Evolutionary conservation across 2,888 invertebrate genomes (phyloP).

Genomic region (Psococerastis gibbosa): DNA sequence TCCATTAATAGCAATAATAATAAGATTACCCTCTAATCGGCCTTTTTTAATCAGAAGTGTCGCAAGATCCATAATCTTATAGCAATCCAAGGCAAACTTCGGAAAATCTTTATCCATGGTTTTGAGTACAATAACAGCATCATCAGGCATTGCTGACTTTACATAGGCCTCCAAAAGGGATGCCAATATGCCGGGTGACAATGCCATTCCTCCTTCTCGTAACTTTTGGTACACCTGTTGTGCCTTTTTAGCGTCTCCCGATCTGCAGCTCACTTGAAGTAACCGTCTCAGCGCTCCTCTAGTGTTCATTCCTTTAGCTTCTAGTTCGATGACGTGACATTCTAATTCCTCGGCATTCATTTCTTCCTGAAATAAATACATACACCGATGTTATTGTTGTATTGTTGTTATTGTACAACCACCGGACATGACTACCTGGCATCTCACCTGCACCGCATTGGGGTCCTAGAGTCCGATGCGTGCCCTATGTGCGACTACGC

Average conservation of each 20-base stretch:
- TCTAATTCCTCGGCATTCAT: conserved; percentile 43
- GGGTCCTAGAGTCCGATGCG: no score
- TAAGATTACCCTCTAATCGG: conserved; percentile 24
- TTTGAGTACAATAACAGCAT: conserved; percentile 24
- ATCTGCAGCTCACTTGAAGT: conserved; percentile 35
- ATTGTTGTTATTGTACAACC: no score
- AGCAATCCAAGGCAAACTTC: conserved; percentile 40
- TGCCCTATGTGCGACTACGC: no score
- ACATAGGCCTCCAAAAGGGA: background rate
- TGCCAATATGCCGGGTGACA: background rate
- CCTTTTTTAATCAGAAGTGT: conserved; percentile 34
- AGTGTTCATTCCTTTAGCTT: conserved; percentile 42
- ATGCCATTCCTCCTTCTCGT: background rate
- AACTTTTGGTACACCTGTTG: background rate
- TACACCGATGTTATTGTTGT: no score
- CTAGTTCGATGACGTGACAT: conserved; percentile 42
- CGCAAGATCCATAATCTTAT: conserved; percentile 43
- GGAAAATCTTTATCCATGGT: conserved; percentile 21
- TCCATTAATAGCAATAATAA: no score
- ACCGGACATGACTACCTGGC: no score
- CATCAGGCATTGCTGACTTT: conserved; percentile 17
- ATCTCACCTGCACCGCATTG: no score
- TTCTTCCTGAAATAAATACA: no score
- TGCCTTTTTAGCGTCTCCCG: conserved; percentile 20
- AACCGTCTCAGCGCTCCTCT: conserved; percentile 43